These are phyloP conservation scores for Strix uralensis DNA, from an alignment of 2,113 vertebrate genomes.

Conservation along the genomic window DNA sequence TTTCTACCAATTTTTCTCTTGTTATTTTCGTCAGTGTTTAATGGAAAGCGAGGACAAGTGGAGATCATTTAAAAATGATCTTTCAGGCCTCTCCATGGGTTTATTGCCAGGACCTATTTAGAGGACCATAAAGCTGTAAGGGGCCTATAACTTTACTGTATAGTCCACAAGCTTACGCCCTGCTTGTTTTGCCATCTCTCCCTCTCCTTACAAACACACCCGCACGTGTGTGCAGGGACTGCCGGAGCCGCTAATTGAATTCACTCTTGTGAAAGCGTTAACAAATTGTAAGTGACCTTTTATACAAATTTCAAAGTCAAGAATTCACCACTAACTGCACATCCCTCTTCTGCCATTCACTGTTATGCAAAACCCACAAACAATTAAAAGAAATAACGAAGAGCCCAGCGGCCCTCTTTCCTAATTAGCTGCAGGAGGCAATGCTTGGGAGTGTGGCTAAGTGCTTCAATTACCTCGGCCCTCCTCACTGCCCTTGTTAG, in stretches of 20 bases:
- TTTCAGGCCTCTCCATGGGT: slow-evolving; percentile 13
- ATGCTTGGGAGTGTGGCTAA: slow-evolving; percentile 62
- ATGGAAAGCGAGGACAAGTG: slow-evolving; percentile 59
- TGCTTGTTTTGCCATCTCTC: not conserved
- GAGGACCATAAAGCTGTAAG: slow-evolving; percentile 17
- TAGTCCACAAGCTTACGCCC: not conserved
- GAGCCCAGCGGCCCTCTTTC: slow-evolving; percentile 66
- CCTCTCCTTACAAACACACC: not conserved
- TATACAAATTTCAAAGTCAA: slow-evolving; percentile 60
- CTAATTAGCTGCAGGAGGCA: slow-evolving; percentile 73
- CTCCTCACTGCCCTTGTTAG: slow-evolving; percentile 60
- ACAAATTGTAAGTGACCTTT: slow-evolving; percentile 71
- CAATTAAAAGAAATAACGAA: slow-evolving; percentile 73
- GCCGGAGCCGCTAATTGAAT: slow-evolving; percentile 61
- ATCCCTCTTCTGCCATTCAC: slow-evolving; percentile 62
- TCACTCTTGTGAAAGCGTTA: slow-evolving; percentile 44
- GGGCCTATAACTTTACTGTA: not conserved
- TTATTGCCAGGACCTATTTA: slow-evolving; percentile 22
- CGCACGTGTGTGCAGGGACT: not conserved
- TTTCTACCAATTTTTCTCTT: slow-evolving; percentile 17
- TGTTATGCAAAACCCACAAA: slow-evolving; percentile 71
- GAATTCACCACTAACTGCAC: not conserved
- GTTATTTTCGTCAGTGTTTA: slow-evolving; percentile 41
- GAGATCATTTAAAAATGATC: slow-evolving; percentile 60
- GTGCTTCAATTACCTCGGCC: slow-evolving; percentile 64